Evolutionary conservation across 2,888 invertebrate genomes (phyloP), one percentile per base, ranked within the genome.

Genomic region (Drosophila mayaguana): DNA sequence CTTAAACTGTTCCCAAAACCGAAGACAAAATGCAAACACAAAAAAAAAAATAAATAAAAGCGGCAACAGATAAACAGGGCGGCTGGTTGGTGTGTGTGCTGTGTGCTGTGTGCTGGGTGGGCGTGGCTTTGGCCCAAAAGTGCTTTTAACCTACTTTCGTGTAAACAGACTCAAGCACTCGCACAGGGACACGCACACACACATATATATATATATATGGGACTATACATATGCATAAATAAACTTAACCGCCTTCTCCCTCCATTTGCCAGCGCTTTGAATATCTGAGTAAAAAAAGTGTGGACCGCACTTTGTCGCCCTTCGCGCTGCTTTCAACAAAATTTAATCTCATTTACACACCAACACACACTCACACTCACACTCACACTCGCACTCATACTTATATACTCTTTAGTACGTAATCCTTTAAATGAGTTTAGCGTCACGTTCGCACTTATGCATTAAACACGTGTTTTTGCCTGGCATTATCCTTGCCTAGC

Each of bases 391-490:
- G n/a, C n/a, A n/a, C n/a, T n/a, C n/a, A 54, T 64, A 68, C 56
- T 32, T 18, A 18, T 34, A 66, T 54, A 73, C 69, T 68, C 90
- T 76, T 79, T 71, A 76, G 79, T 75, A 70, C 78, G 75, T 90
- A 91, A 90, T 91, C 91, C 91, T 90, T 91, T 91, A 90, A 91
- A 89, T 85, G 83, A 88, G 90, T 88, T 89, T 83, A 90, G 81
- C 85, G 90, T 89, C 90, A 91, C 90, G 91, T 90, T 91, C 85
- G 75, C 81, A 83, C 76, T 90, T 87, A 89, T 83, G 85, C 89
- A 89, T 89, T 87, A 80, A 90, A 89, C 91, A 89, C 89, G 89
- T 91, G 91, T 89, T 90, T 89, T 81, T 90, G 88, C 77, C 74
- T 57, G 55, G 90, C 86, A 89, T 90, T 87, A 87, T 86, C 89